Evolutionary conservation across 2,113 vertebrate genomes (phyloP).

Genomic region (Corythornis vintsioides): DNA sequence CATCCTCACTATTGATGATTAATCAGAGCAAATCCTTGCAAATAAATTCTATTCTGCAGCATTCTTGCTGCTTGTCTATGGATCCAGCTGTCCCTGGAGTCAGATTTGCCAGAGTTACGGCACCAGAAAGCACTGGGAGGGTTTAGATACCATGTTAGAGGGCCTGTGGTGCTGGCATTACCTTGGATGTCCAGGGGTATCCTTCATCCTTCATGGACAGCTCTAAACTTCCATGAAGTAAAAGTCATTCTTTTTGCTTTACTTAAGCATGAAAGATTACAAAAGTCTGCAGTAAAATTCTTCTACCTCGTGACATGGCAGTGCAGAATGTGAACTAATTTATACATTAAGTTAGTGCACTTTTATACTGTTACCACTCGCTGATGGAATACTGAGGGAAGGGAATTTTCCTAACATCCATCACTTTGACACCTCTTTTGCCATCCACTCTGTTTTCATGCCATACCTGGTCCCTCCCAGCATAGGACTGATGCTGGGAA

Average conservation of each 20-base stretch:
- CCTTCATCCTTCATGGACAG: background rate
- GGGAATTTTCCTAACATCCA: background rate
- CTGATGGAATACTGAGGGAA: background rate
- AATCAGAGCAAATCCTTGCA: background rate
- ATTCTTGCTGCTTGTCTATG: background rate
- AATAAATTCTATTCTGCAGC: background rate
- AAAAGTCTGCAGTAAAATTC: background rate
- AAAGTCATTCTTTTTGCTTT: background rate
- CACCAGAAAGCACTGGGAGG: background rate
- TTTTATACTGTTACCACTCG: background rate
- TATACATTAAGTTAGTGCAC: background rate
- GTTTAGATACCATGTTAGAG: background rate
- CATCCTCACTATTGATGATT: background rate
- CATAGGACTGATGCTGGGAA: fast-evolving
- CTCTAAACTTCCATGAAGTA: background rate
- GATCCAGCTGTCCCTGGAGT: background rate
- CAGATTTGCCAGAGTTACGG: background rate
- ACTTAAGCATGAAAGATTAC: background rate
- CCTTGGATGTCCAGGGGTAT: background rate
- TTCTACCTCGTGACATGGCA: background rate
- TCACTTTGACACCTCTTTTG: background rate
- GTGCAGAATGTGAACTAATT: background rate
- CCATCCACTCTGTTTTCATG: background rate
- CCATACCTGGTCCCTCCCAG: fast-evolving
- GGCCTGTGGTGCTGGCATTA: background rate